Base-by-base conservation (phyloP, 23 tunicate species). In the Halocynthia aurantium region DNA sequence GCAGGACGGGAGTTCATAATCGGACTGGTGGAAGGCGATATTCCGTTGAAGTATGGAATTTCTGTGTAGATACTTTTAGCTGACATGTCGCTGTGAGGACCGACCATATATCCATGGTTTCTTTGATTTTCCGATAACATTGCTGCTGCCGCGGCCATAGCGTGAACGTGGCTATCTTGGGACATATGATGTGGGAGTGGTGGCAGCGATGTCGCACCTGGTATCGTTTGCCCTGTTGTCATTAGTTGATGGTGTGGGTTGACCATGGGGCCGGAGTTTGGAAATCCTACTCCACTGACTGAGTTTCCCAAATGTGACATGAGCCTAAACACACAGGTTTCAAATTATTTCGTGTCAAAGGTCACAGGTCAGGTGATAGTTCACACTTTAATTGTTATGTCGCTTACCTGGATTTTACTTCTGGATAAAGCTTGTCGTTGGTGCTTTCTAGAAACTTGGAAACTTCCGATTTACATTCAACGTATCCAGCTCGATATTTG, bases 91-190 rank as follows among this genome's bases (percentile, higher is more conserved):
- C 13, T 8, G 56, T 62, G n/a, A 74, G 56, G 62, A 12, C 15
- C 56, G 78, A 17, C 40, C 15, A 74, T 20, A 15, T 65, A 65
- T 65, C 70, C 70, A 2, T 65, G 70, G 31, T 65, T 65, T 65
- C 72, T 55, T 22, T 71, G 73, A 53, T 85, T 80, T 71, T 80
- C 91, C 10, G 85, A 70, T 75, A 76, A 5, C 56, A 21, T 70
- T 6, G 85, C 90, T 15, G 96, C 86, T 50, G 89, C 88, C 51
- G 81, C 85, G 7, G 86, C 97, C 86, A 90, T 90, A 5, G 87
- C 86, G 76, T 85, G 97, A 40, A 85, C 81, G 20, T 81, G 97
- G 11, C 86, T 81, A 70, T 85, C 85, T 22, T 83, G 87, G 83
- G 97, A 8, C 66, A 85, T 74, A 54, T 85, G 89, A 55, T 85